These are phyloP conservation scores for Limnothrissa miodon DNA, from an alignment of 2,113 vertebrate species.

Conservation along the genomic window DNA sequence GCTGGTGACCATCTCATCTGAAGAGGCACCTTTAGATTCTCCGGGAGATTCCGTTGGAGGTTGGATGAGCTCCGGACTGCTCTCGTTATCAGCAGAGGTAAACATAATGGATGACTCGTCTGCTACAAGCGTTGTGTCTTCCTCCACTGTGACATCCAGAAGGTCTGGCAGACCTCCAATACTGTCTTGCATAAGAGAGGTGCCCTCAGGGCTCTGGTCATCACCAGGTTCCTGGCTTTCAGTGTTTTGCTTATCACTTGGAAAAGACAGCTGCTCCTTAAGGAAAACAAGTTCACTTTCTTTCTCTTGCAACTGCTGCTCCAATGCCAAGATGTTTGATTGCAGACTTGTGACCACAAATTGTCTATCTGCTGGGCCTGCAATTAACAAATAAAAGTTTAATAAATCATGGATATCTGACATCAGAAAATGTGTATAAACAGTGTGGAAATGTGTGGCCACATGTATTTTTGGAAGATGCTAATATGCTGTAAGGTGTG, in stretches of 20 bases:
- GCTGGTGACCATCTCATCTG: constrained; percentile 76
- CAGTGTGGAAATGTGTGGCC: neutral
- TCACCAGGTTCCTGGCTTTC: constrained; percentile 35
- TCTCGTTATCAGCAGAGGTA: constrained; percentile 58
- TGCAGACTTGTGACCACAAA: neutral
- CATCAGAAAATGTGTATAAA: neutral
- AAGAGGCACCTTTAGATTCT: constrained; percentile 70
- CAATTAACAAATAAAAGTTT: neutral
- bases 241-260: constrained; percentile 50
- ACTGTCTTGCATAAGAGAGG: constrained; percentile 4
- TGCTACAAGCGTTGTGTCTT: constrained; percentile 67
- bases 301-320: constrained; percentile 63
- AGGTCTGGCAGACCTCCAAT: constrained; percentile 35
- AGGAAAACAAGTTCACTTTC: constrained; percentile 64
- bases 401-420: neutral
- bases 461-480: neutral
- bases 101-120: constrained; percentile 63
- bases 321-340: constrained; percentile 49
- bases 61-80: constrained; percentile 64
- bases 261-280: constrained; percentile 55
- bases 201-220: constrained; percentile 30
- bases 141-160: constrained; percentile 59
- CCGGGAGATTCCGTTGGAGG: constrained; percentile 67
- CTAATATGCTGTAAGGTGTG: neutral
- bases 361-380: constrained; percentile 31